Evolutionary conservation across 2,797 vertebrate genomes (phyloP).

Genomic region (Anguilla marmorata): DNA sequence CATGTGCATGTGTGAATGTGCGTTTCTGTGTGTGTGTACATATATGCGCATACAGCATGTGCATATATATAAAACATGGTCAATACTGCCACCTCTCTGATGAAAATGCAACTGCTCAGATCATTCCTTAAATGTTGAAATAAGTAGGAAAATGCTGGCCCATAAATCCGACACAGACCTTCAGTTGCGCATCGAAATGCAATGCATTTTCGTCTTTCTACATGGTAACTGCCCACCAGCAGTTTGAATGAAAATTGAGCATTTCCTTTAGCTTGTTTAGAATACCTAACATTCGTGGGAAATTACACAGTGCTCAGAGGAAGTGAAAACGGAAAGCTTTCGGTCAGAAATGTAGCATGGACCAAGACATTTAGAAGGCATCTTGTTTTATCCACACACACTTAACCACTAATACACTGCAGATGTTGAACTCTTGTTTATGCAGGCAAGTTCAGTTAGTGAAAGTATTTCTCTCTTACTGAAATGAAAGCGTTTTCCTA

Average conservation of each 20-base stretch:
- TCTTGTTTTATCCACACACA: constrained; percentile 42
- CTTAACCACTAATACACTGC: constrained; percentile 44
- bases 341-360: constrained; percentile 37
- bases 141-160: background rate
- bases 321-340: constrained; percentile 39
- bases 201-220: constrained; percentile 16
- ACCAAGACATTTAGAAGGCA: constrained; percentile 37
- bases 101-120: constrained; percentile 41
- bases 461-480: constrained; percentile 26
- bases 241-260: constrained; percentile 66
- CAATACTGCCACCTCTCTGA: constrained; percentile 84
- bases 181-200: constrained; percentile 8
- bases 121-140: background rate
- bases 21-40: background rate
- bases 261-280: constrained; percentile 60
- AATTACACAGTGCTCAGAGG: constrained; percentile 45
- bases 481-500: constrained; percentile 21
- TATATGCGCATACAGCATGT: background rate
- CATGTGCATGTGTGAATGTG: background rate
- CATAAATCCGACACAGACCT: constrained; percentile 11
- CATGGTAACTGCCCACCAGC: constrained; percentile 57
- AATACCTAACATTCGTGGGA: constrained; percentile 41
- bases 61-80: constrained; percentile 45
- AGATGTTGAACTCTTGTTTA: constrained; percentile 47
- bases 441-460: constrained; percentile 33